Evolutionary conservation across 1,140 invertebrate genomes (phyloP), one percentile per base, ranked within the genome.

Genomic region (Solenopsis fugax): DNA sequence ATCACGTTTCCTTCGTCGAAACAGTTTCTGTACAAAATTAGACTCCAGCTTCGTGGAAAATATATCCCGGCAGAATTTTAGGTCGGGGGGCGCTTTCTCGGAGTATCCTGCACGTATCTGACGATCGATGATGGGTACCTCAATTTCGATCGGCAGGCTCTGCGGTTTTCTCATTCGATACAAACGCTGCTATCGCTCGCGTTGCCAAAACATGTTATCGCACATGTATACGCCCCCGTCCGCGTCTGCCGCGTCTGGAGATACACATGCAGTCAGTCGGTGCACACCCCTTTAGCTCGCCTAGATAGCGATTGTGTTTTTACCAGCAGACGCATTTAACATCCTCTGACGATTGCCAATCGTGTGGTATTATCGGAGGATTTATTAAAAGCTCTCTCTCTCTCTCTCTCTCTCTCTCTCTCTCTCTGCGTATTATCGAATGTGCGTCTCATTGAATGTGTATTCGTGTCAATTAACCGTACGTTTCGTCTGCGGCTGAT

Each of bases 161-260:
- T 41, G 16, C 48, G 48, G 21, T 64, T 45, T 64, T 71, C 21
- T 56, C 45, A 24, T 50, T 77, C 13, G 10, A 4, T 1, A 13
- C 21, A n/a, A 21, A 6, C 9, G 52, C 58, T 85, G 58, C 34
- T 48, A 90, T 90, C 88, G 50, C 84, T 89, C 73, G 62, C 73
- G 41, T 91, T 90, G 67, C 91, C 88, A 88, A 90, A 91, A 91
- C 86, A 75, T 62, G 41, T 77, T 91, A 91, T 91, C 91, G 85
- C 34, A 64, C 24, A n/a, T n/a, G n/a, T n/a, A n/a, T n/a, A 91
- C 90, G 90, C 91, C 90, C 76, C 88, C 88, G 45, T 80, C 29
- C 29, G 29, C 62, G 45, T 80, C n/a, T n/a, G n/a, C 62, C 34
- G 82, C 13, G 54, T 72, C 75, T 90, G 89, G 62, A 86, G 76